phyloP scores from a whole-genome alignment of 2,113 vertebrate genomes.

The Pelecanoides urinatrix region DNA sequence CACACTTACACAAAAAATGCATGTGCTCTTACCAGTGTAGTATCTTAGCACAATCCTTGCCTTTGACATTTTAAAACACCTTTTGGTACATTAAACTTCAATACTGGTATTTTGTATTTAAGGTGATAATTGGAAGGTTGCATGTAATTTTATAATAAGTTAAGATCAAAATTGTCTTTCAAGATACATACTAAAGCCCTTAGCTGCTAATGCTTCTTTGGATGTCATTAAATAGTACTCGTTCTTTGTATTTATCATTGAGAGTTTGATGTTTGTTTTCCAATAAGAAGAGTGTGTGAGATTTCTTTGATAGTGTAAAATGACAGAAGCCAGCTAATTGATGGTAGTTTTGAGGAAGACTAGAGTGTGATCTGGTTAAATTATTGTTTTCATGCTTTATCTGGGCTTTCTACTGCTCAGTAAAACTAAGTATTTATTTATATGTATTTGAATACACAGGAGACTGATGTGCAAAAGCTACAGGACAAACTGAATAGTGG shows the following conservation, averaged over 20 bases:
- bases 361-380: neutral
- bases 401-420: neutral
- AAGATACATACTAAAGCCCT: neutral
- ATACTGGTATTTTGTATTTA: neutral
- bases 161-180: neutral
- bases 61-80: neutral
- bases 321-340: neutral
- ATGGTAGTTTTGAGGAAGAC: neutral
- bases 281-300: neutral
- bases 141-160: neutral
- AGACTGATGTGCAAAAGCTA: conserved; percentile 82
- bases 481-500: conserved; percentile 87
- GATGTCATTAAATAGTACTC: neutral
- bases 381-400: neutral
- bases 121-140: neutral
- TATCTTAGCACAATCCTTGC: neutral
- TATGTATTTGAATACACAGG: conserved; percentile 73
- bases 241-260: neutral
- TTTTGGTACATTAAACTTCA: neutral
- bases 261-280: neutral
- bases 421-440: neutral
- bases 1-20: neutral
- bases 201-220: neutral
- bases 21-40: accelerated
- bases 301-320: neutral